Percentiles rank a stretch among this genome's conserved stretches.
These are phyloP conservation scores for Syngnathus scovelli DNA, from an alignment of 2,113 vertebrate genomes.

Conservation along the genomic window DNA sequence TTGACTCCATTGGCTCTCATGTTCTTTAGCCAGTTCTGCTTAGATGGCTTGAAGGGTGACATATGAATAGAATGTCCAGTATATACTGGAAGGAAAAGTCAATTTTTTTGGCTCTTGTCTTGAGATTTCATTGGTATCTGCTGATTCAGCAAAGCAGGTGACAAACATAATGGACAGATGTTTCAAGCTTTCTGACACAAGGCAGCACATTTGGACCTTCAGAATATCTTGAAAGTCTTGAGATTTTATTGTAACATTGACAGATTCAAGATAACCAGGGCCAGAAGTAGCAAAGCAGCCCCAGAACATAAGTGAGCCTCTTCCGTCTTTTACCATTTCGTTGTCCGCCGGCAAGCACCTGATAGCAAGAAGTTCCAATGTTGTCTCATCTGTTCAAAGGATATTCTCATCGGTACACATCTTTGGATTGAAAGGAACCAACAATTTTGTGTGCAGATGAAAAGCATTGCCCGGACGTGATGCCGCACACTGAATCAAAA, in stretches of 20 bases:
- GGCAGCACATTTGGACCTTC: neutral
- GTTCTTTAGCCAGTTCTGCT: conserved; percentile 8
- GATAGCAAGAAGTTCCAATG: neutral
- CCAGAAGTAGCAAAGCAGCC: neutral
- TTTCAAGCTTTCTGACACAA: neutral
- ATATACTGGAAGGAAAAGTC: neutral
- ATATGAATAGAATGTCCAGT: neutral
- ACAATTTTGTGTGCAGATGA: neutral
- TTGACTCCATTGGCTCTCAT: conserved; percentile 30
- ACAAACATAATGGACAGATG: neutral
- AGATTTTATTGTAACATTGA: neutral
- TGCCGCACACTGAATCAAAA: conserved; percentile 43
- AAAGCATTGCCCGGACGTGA: conserved; percentile 6
- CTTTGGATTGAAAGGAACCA: conserved; percentile 1
- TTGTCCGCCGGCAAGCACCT: neutral
- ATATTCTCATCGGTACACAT: neutral
- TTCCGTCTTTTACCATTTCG: neutral
- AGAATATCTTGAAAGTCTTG: neutral
- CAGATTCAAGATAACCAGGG: neutral
- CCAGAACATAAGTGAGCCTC: neutral
- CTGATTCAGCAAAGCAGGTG: neutral
- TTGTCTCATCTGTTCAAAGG: neutral
- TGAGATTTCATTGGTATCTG: too few species aligned
- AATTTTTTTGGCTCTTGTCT: neutral
- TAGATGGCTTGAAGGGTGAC: conserved; percentile 14